These are phyloP conservation scores for Heterotilapia buettikoferi DNA, from an alignment of 2,113 vertebrate genomes.

Conservation along the genomic window DNA sequence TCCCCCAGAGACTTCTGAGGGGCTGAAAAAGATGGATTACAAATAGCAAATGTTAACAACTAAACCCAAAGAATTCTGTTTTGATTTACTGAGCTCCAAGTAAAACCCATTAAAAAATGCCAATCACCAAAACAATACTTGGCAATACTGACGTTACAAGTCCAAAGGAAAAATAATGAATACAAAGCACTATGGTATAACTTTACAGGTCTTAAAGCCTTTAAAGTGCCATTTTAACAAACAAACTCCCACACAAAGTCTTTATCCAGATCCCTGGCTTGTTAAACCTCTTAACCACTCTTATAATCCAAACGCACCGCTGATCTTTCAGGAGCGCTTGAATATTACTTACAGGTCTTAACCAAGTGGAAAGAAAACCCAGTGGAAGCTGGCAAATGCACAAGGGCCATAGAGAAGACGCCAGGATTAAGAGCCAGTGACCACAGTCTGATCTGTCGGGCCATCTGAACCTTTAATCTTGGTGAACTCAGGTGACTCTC, in stretches of 20 bases:
- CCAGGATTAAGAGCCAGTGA: background rate
- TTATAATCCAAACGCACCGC: slow-evolving; percentile 40
- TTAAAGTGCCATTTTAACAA: slow-evolving; percentile 33
- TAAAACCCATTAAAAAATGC: background rate
- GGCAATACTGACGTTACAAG: background rate
- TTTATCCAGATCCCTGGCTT: slow-evolving; percentile 49
- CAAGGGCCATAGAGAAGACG: background rate
- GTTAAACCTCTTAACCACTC: slow-evolving; percentile 60
- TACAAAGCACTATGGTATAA: background rate
- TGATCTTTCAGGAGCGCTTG: slow-evolving; percentile 53
- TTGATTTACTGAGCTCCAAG: background rate
- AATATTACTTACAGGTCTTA: slow-evolving; percentile 63
- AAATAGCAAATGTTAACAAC: background rate
- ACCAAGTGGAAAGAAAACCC: slow-evolving; percentile 51
- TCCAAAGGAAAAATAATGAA: background rate
- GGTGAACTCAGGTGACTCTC: background rate
- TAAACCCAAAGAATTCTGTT: background rate
- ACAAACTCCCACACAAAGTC: slow-evolving; percentile 16
- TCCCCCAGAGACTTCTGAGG: slow-evolving; percentile 93
- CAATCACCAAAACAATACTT: background rate
- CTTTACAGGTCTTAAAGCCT: slow-evolving; percentile 4
- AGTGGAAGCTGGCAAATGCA: slow-evolving; percentile 10
- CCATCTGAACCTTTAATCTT: background rate
- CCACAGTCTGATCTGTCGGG: background rate
- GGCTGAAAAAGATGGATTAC: slow-evolving; percentile 56